A percentile compares a stretch with the other conserved stretches of the same genome.
These are phyloP conservation scores for Cyaniris semiargus DNA, from an alignment of 2,888 invertebrate species.

Conservation along the genomic window DNA sequence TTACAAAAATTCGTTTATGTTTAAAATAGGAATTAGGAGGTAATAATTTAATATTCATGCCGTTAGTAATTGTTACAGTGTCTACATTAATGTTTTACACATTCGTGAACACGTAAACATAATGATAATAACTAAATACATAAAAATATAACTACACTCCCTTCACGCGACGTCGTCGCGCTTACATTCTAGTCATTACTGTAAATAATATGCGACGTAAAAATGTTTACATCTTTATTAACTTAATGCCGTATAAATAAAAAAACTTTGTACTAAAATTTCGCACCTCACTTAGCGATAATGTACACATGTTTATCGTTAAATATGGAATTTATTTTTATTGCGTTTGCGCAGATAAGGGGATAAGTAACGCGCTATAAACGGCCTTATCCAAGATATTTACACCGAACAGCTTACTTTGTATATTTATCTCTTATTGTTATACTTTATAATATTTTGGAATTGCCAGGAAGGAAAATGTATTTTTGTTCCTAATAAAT, in stretches of 20 bases:
- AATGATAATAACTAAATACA: background rate
- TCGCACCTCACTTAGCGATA: constrained; percentile 21
- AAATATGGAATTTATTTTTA: constrained; percentile 32
- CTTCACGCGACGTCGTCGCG: background rate
- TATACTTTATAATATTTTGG: background rate
- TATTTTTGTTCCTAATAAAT: no score
- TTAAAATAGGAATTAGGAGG: background rate
- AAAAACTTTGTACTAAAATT: background rate
- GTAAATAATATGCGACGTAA: constrained; percentile 4
- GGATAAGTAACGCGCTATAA: constrained; percentile 17
- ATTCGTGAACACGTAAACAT: background rate
- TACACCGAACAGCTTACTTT: background rate
- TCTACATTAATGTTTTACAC: background rate
- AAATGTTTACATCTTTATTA: constrained; percentile 24
- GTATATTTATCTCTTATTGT: background rate
- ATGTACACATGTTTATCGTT: constrained; percentile 21
- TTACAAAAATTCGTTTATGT: no score
- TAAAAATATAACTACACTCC: background rate
- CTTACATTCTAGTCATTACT: background rate
- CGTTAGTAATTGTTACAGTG: background rate
- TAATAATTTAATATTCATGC: background rate
- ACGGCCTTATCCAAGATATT: background rate
- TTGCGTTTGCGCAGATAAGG: background rate
- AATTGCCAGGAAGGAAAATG: background rate
- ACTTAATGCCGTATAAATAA: constrained; percentile 23